phyloP scores from a whole-genome alignment of 1,140 invertebrate genomes.

The Varroa destructor region DNA sequence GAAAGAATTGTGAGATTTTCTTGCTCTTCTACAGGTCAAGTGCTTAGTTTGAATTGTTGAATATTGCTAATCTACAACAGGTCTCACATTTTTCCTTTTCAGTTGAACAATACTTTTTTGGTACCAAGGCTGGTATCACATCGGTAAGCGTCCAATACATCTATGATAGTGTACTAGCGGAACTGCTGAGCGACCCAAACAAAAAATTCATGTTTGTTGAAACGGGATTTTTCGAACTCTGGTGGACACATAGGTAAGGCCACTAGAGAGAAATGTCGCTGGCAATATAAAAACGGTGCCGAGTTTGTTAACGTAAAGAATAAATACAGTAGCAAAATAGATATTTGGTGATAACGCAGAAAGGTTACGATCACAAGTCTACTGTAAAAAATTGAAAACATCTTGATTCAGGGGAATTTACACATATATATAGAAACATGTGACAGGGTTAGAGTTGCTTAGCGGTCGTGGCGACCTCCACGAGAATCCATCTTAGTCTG shows the following conservation, averaged over 20 bases:
- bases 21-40: too few relatives aligned
- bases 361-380: neutral
- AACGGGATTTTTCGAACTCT: constrained; percentile 48
- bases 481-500: too few relatives aligned
- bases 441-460: too few relatives aligned
- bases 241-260: constrained; percentile 44
- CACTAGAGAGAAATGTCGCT: constrained; percentile 36
- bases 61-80: too few relatives aligned
- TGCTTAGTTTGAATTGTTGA: too few relatives aligned
- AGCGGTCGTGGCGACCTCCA: too few relatives aligned
- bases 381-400: too few relatives aligned
- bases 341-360: neutral
- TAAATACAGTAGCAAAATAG: constrained; percentile 2
- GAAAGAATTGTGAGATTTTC: too few relatives aligned
- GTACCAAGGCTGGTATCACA: neutral
- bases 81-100: neutral
- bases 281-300: neutral
- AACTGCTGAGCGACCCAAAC: constrained; percentile 40
- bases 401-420: too few relatives aligned
- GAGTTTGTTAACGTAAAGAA: neutral
- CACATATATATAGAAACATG: too few relatives aligned
- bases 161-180: constrained; percentile 44
- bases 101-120: constrained; percentile 18
- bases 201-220: constrained; percentile 42
- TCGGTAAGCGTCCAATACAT: constrained; percentile 40